Conservation (phyloP, 2,888 invertebrate genomes). For the Acleris laterana region DNA sequence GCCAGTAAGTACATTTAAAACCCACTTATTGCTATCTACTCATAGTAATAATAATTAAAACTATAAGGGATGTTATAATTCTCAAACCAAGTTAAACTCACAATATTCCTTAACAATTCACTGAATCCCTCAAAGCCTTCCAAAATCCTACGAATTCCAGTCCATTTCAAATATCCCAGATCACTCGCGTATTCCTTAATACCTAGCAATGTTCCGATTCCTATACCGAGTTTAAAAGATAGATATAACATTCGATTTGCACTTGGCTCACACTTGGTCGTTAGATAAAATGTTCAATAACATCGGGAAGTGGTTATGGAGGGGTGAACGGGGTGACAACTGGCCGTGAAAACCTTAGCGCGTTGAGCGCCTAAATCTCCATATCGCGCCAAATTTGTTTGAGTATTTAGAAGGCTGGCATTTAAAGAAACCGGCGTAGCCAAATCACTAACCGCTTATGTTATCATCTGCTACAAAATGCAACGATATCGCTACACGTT, state of each 20-base stretch:
- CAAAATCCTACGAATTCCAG: too few species aligned
- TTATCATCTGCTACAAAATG: conserved; percentile 58
- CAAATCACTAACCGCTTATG: conserved; percentile 58
- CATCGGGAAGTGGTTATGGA: conserved; percentile 63
- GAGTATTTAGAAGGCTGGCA: too few species aligned
- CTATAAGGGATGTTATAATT: too few species aligned
- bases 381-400: too few species aligned
- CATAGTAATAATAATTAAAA: too few species aligned
- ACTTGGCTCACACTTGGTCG: conserved; percentile 55
- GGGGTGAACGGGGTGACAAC: conserved; percentile 68
- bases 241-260: conserved; percentile 50
- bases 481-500: conserved; percentile 30
- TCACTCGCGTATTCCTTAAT: not conserved
- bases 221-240: conserved; percentile 33
- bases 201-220: conserved; percentile 8
- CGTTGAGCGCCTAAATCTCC: too few species aligned
- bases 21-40: too few species aligned
- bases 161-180: not conserved
- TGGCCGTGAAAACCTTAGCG: conserved; percentile 52
- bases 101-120: too few species aligned
- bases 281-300: conserved; percentile 67
- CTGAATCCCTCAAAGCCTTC: too few species aligned
- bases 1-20: too few species aligned
- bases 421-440: conserved; percentile 51
- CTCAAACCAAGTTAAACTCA: too few species aligned